Conservation (phyloP, 2,888 invertebrate genomes). For the Perdita meconis region DNA sequence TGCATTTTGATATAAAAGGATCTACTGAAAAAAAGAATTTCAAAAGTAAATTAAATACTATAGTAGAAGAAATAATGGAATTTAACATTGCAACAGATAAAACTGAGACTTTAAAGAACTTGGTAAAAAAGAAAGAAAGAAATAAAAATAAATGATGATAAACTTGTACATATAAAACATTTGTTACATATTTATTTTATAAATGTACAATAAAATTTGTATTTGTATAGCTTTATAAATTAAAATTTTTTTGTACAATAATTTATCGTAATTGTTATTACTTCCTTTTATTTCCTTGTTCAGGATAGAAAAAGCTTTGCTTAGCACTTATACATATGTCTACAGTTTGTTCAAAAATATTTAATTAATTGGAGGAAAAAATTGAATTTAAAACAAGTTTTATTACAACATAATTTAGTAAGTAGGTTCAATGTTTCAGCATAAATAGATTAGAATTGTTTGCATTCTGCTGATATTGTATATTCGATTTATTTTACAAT, state of each 20-base stretch:
- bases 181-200: slow-evolving; percentile 33
- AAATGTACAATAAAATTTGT: slow-evolving; percentile 15
- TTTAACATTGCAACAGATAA: slow-evolving; percentile 20
- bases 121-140: slow-evolving; percentile 9
- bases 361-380: background rate
- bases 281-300: background rate
- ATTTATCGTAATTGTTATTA: background rate
- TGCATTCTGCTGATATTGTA: background rate
- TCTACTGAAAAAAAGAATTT: background rate
- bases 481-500: slow-evolving; percentile 32
- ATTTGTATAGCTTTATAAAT: background rate
- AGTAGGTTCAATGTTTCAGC: too few species aligned
- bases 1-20: slow-evolving; percentile 18
- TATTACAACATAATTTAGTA: too few species aligned
- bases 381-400: background rate
- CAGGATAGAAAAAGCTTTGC: background rate
- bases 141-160: background rate
- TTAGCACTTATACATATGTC: background rate
- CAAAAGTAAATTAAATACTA: slow-evolving; percentile 21
- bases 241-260: slow-evolving; percentile 22
- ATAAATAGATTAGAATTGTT: background rate
- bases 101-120: slow-evolving; percentile 1
- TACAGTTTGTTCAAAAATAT: slow-evolving; percentile 11
- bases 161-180: slow-evolving; percentile 1
- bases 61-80: slow-evolving; percentile 24